phyloP scores from a whole-genome alignment of 1,140 invertebrate genomes.

The Andricus grossulariae region DNA sequence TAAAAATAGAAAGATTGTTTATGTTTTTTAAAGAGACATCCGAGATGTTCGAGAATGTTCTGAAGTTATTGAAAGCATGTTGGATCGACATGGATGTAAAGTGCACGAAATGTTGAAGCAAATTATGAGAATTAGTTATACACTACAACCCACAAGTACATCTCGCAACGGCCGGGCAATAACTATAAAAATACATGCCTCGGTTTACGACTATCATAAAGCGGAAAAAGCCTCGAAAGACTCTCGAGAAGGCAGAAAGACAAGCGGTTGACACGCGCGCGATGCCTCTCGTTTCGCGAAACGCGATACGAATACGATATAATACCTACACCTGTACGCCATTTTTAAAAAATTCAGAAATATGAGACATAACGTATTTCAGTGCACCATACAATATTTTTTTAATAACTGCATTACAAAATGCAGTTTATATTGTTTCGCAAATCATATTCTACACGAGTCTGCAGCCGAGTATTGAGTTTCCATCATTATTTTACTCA shows the following conservation, averaged over 20 bases:
- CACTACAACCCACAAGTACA: slow-evolving; percentile 30
- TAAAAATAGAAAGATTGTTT: too few species aligned
- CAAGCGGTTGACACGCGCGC: slow-evolving; percentile 38
- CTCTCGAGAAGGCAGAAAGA: slow-evolving; percentile 33
- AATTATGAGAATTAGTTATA: slow-evolving; percentile 31
- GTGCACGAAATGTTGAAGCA: slow-evolving; percentile 22
- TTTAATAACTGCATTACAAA: slow-evolving; percentile 11
- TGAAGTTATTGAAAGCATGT: slow-evolving; percentile 9
- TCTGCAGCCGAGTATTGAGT: background rate
- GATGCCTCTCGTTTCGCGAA: slow-evolving; percentile 29
- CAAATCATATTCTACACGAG: background rate
- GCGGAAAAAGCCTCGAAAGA: slow-evolving; percentile 41
- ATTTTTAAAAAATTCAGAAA: slow-evolving; percentile 6
- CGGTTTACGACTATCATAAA: slow-evolving; percentile 47
- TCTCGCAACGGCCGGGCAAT: slow-evolving; percentile 27
- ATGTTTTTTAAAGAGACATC: too few species aligned
- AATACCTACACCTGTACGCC: slow-evolving; percentile 22
- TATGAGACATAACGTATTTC: background rate
- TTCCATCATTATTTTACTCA: background rate
- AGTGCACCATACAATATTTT: background rate
- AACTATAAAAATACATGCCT: slow-evolving; percentile 52
- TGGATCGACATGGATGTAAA: slow-evolving; percentile 15
- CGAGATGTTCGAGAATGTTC: background rate
- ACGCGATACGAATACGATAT: slow-evolving; percentile 27
- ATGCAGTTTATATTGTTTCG: background rate